Conservation (phyloP, 2,797 vertebrate genomes). For the Sphenodon punctatus region DNA sequence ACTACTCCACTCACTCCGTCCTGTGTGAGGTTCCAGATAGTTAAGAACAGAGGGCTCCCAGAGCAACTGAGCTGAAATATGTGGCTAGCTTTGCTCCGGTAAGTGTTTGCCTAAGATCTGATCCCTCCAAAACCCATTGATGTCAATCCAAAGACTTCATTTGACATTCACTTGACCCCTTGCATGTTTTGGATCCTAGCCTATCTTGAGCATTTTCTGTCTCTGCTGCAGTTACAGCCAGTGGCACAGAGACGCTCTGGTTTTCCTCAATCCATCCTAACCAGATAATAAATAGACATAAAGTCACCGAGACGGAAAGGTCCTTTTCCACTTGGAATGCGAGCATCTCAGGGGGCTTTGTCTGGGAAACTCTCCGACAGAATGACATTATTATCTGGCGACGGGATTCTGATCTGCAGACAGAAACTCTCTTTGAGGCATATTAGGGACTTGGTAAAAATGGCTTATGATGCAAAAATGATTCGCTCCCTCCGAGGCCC, state of each 20-base stretch:
- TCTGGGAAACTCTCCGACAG: neutral
- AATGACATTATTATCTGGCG: neutral
- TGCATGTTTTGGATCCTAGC: too few relatives aligned
- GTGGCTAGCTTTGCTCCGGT: too few relatives aligned
- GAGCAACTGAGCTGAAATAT: too few relatives aligned
- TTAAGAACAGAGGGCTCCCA: too few relatives aligned
- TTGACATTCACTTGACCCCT: too few relatives aligned
- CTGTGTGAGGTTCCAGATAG: too few relatives aligned
- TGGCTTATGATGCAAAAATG: neutral
- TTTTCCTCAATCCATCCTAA: fast-evolving
- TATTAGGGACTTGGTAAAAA: neutral
- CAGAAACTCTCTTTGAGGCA: neutral
- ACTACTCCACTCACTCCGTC: too few relatives aligned
- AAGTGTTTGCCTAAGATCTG: too few relatives aligned
- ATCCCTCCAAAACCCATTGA: too few relatives aligned
- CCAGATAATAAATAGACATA: fast-evolving
- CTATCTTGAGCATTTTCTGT: too few relatives aligned
- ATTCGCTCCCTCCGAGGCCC: fast-evolving
- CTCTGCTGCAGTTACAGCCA: fast-evolving
- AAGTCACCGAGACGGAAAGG: neutral
- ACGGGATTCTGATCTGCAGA: neutral
- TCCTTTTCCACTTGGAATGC: neutral
- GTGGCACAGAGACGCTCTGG: too few relatives aligned
- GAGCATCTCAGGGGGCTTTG: neutral
- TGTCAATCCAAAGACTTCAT: too few relatives aligned